Evolutionary conservation across 2,113 vertebrate genomes (phyloP).

Genomic region (Crotalus viridis): DNA sequence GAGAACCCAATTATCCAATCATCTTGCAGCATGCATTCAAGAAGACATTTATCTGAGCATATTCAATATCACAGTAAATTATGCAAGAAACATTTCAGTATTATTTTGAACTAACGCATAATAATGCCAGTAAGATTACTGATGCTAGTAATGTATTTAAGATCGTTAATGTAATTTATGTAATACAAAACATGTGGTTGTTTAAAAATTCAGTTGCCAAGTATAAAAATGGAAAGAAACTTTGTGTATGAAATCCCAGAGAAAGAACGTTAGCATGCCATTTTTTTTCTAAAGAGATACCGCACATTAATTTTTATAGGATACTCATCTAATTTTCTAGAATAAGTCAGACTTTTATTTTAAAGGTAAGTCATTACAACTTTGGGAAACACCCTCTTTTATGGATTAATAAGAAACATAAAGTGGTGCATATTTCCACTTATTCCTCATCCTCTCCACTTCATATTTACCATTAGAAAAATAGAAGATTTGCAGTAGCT

Average conservation of each 20-base stretch:
- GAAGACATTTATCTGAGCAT: slow-evolving; percentile 5
- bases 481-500: slow-evolving; percentile 67
- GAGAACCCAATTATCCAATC: neutral
- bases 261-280: slow-evolving; percentile 75
- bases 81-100: neutral
- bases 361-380: slow-evolving; percentile 65
- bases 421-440: slow-evolving; percentile 72
- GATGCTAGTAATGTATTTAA: neutral
- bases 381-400: slow-evolving; percentile 76
- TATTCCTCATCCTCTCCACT: slow-evolving; percentile 66
- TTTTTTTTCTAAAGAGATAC: slow-evolving; percentile 72
- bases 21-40: neutral
- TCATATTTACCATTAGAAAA: slow-evolving; percentile 68
- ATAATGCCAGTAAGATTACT: neutral
- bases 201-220: slow-evolving; percentile 72
- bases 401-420: slow-evolving; percentile 76
- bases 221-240: slow-evolving; percentile 77
- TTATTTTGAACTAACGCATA: neutral
- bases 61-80: slow-evolving; percentile 59
- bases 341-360: slow-evolving; percentile 75
- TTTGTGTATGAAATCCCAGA: slow-evolving; percentile 77
- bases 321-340: slow-evolving; percentile 70
- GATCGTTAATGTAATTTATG: neutral
- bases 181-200: slow-evolving; percentile 65
- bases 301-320: slow-evolving; percentile 67